phyloP scores from a whole-genome alignment of 2,113 vertebrate genomes.

The Myotis yumanensis region DNA sequence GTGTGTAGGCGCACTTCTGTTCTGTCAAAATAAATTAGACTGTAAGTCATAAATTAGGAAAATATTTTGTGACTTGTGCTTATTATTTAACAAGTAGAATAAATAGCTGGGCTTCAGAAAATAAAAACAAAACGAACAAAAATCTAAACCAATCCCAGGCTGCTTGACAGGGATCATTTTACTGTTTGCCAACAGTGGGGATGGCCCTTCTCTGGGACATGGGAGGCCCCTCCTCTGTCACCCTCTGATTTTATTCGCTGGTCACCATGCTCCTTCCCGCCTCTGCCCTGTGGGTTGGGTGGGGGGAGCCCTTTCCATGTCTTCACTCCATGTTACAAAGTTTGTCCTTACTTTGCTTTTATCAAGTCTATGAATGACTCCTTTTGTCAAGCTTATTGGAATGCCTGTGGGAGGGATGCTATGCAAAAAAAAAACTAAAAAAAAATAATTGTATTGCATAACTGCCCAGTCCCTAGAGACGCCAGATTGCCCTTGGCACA shows the following conservation, averaged over 20 bases:
- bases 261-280: neutral
- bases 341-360: constrained; percentile 66
- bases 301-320: neutral
- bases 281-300: neutral
- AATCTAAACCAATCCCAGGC: neutral
- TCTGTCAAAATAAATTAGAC: constrained; percentile 60
- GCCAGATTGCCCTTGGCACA: constrained; percentile 43
- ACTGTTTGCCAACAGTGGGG: neutral
- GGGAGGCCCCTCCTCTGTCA: neutral
- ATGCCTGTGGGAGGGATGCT: constrained; percentile 69
- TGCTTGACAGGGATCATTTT: neutral
- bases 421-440: constrained; percentile 35
- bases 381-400: constrained; percentile 72
- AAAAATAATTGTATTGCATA: constrained; percentile 59
- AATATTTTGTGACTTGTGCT: constrained; percentile 58
- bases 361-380: constrained; percentile 65
- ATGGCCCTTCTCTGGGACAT: neutral
- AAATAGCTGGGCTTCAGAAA: constrained; percentile 46
- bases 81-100: constrained; percentile 60
- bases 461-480: constrained; percentile 50
- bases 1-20: constrained; percentile 51
- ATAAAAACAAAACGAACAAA: constrained; percentile 29
- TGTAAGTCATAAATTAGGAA: constrained; percentile 56
- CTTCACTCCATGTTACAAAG: neutral
- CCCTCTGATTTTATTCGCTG: neutral